These are phyloP conservation scores for Echinarachnius parma DNA, from an alignment of 53 echinoderm and acorn worm species.

Conservation along the genomic window DNA sequence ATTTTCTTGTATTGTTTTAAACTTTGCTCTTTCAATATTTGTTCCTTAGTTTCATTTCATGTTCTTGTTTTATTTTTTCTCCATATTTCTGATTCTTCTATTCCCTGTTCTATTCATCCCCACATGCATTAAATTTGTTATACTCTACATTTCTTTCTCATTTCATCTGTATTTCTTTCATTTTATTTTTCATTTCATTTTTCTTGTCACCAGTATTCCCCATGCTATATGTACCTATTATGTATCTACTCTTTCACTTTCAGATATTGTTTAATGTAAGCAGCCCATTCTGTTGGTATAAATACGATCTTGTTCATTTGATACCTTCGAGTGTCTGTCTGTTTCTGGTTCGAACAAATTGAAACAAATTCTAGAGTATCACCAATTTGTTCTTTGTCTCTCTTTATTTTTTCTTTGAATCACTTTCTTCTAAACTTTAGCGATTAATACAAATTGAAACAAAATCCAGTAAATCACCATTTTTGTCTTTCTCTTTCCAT, in stretches of 20 bases:
- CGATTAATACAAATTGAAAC: too few relatives aligned
- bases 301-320: too few relatives aligned
- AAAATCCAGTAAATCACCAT: too few relatives aligned
- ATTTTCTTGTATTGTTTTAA: background rate
- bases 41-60: background rate
- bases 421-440: too few relatives aligned
- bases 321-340: too few relatives aligned
- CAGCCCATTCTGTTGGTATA: background rate
- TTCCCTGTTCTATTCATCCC: background rate
- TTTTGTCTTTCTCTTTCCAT: too few relatives aligned
- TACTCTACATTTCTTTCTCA: background rate
- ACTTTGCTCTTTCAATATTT: background rate
- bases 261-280: background rate
- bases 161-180: background rate
- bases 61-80: background rate
- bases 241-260: background rate
- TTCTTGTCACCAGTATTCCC: background rate
- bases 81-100: background rate
- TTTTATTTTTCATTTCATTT: conserved; percentile 8
- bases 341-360: too few relatives aligned
- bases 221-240: background rate
- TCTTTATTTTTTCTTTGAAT: too few relatives aligned
- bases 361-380: too few relatives aligned
- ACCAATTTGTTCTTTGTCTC: too few relatives aligned
- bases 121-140: background rate